phyloP scores from a whole-genome alignment of 2,888 invertebrate genomes.

The Linnaemya tessellans region DNA sequence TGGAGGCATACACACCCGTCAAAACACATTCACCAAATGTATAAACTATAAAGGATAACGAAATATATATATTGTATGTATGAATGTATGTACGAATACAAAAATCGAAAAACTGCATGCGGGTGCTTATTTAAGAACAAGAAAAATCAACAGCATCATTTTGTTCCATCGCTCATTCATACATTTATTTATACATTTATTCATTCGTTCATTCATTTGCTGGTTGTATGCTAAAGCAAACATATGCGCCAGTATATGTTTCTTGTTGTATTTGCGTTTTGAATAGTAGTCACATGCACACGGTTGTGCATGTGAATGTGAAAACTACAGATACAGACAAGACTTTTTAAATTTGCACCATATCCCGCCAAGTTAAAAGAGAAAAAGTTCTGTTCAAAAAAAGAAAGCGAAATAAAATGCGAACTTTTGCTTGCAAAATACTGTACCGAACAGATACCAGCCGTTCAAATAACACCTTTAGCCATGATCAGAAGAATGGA shows the following conservation, averaged over 20 bases:
- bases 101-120: slow-evolving; percentile 54
- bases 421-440: slow-evolving; percentile 18
- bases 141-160: slow-evolving; percentile 67
- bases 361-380: slow-evolving; percentile 51
- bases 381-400: neutral
- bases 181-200: slow-evolving; percentile 47
- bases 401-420: slow-evolving; percentile 16
- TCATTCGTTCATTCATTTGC: slow-evolving; percentile 44
- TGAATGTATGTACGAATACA: neutral
- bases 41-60: slow-evolving; percentile 16
- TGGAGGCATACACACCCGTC: slow-evolving; percentile 52
- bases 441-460: slow-evolving; percentile 12
- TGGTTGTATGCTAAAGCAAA: slow-evolving; percentile 40
- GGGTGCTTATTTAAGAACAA: slow-evolving; percentile 57
- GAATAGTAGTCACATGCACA: neutral
- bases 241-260: neutral
- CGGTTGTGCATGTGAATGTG: neutral
- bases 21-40: slow-evolving; percentile 60
- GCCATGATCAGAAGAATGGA: slow-evolving; percentile 17
- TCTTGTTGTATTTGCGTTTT: neutral
- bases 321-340: slow-evolving; percentile 56
- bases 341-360: slow-evolving; percentile 60
- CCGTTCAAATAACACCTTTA: slow-evolving; percentile 29
- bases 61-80: no score
- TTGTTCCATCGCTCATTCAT: slow-evolving; percentile 54